These are phyloP conservation scores for Pseudochromis fuscus DNA, from an alignment of 2,797 vertebrate genomes.

Conservation along the genomic window DNA sequence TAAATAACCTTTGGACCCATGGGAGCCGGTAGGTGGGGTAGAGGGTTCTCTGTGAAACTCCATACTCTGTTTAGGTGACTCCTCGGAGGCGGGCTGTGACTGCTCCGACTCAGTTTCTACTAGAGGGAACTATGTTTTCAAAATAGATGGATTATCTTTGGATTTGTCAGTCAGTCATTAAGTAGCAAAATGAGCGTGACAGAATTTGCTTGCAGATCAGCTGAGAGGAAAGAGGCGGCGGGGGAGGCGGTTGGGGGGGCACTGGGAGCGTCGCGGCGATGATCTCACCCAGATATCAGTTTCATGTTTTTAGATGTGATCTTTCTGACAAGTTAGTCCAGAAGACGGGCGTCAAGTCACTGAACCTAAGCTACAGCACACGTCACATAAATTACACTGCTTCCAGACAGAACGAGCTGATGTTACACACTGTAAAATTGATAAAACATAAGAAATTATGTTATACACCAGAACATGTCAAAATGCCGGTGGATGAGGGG, in stretches of 20 bases:
- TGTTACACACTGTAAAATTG: conserved; percentile 5
- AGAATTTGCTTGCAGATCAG: conserved; percentile 72
- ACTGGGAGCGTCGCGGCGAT: conserved; percentile 33
- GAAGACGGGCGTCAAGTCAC: conserved; percentile 44
- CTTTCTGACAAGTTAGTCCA: conserved; percentile 59
- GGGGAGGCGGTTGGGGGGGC: not conserved
- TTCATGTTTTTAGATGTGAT: conserved; percentile 70
- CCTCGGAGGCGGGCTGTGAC: conserved; percentile 48
- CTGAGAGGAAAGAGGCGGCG: conserved; percentile 46
- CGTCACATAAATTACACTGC: conserved; percentile 29
- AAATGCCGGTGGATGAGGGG: not conserved
- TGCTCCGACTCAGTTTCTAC: conserved; percentile 60
- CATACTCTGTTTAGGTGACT: conserved; percentile 69
- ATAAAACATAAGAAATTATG: not conserved
- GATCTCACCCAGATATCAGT: conserved; percentile 75
- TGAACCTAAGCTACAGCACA: conserved; percentile 26
- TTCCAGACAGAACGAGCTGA: conserved; percentile 32
- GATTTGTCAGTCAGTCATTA: conserved; percentile 83
- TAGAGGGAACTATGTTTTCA: conserved; percentile 75
- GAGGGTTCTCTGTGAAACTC: conserved; percentile 68
- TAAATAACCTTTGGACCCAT: conserved; percentile 41
- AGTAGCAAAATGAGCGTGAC: conserved; percentile 75
- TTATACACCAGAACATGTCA: not conserved
- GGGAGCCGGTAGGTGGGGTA: conserved; percentile 50
- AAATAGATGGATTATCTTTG: conserved; percentile 83